Evolutionary conservation across 2,888 invertebrate species (phyloP).

Genomic region (Drosophila emarginata): DNA sequence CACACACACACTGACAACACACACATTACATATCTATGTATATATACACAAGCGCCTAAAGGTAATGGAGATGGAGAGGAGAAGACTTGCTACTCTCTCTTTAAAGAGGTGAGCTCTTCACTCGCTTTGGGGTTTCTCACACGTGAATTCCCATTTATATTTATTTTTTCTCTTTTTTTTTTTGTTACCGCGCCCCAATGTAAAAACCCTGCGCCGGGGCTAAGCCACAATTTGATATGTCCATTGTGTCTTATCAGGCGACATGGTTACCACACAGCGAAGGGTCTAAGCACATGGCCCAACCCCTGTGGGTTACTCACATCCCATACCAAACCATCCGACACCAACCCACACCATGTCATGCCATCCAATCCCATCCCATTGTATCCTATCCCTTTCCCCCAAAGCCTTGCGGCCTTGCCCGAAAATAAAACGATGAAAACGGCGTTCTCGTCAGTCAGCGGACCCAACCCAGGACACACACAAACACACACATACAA

Average conservation of each 20-base stretch:
- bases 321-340: conserved; percentile 21
- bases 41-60: conserved; percentile 21
- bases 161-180: conserved; percentile 34
- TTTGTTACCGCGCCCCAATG: conserved; percentile 57
- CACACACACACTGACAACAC: background rate
- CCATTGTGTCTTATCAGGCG: conserved; percentile 81
- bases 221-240: conserved; percentile 81
- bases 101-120: conserved; percentile 55
- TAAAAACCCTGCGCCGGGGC: conserved; percentile 45
- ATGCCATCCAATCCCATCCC: conserved; percentile 16
- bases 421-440: conserved; percentile 68
- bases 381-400: conserved; percentile 35
- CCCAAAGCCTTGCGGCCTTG: conserved; percentile 68
- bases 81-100: conserved; percentile 31
- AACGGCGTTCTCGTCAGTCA: conserved; percentile 71
- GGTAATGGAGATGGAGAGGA: conserved; percentile 1
- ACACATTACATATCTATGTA: conserved; percentile 10
- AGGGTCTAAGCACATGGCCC: conserved; percentile 58
- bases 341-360: conserved; percentile 23
- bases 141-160: conserved; percentile 76
- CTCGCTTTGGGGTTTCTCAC: conserved; percentile 44
- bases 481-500: conserved; percentile 10
- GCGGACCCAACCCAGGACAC: conserved; percentile 33
- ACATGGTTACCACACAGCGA: conserved; percentile 74
- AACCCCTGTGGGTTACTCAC: conserved; percentile 29